These are phyloP conservation scores for Gerris lacustris DNA, from an alignment of 2,888 invertebrate genomes.

Conservation along the genomic window DNA sequence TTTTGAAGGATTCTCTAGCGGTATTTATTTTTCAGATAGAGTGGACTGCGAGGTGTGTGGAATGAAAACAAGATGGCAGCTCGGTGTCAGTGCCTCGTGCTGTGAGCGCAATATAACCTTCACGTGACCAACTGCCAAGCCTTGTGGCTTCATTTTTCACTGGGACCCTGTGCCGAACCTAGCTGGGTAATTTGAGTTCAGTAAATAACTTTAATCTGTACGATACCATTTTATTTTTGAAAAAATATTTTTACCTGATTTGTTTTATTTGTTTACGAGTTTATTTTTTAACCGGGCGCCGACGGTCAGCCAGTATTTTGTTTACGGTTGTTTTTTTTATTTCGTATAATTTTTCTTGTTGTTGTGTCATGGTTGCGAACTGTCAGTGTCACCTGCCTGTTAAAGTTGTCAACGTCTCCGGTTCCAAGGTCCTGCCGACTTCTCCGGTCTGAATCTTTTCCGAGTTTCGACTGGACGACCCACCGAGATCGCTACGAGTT, in stretches of 20 bases:
- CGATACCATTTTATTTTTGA: background rate
- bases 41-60: background rate
- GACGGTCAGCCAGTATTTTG: no score
- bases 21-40: no score
- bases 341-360: background rate
- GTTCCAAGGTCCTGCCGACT: background rate
- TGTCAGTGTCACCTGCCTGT: slow-evolving; percentile 6
- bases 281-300: background rate
- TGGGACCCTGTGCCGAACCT: background rate
- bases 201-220: background rate
- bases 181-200: background rate
- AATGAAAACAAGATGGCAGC: slow-evolving; percentile 9
- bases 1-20: no score
- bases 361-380: slow-evolving; percentile 9
- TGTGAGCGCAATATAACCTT: slow-evolving; percentile 11
- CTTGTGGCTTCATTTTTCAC: slow-evolving; percentile 8
- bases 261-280: background rate
- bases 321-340: background rate
- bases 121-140: slow-evolving; percentile 9
- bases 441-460: no score
- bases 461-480: no score
- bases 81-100: background rate
- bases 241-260: background rate
- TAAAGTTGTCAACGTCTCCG: slow-evolving; percentile 1
- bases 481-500: no score